Percentiles rank a stretch among this genome's conserved stretches.
phyloP scores from a whole-genome alignment of 2,113 vertebrate genomes.

The Pelecanus crispus region DNA sequence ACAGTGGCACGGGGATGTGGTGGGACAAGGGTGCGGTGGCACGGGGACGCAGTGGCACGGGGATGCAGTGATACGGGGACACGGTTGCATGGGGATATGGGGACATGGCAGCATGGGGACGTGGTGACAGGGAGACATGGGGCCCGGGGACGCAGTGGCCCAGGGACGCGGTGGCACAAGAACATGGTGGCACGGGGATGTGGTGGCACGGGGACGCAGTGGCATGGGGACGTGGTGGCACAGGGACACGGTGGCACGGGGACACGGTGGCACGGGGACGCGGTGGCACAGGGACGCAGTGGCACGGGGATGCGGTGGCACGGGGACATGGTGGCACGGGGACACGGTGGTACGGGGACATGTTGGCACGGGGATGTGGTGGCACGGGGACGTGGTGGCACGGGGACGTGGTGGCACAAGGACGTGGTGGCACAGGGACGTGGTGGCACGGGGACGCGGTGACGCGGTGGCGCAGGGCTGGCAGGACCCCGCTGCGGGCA shows the following conservation, averaged over 20 bases:
- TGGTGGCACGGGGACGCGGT: fast-evolving
- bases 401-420: not conserved
- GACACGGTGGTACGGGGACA: fast-evolving
- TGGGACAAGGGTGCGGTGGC: not conserved
- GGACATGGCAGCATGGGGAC: no score
- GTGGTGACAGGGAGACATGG: no score
- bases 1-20: fast-evolving
- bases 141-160: no score
- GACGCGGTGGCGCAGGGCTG: not conserved
- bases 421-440: fast-evolving
- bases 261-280: no score
- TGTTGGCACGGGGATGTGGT: fast-evolving
- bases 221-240: fast-evolving
- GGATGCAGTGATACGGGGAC: not conserved
- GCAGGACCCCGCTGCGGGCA: no score
- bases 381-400: not conserved
- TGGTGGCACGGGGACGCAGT: no score
- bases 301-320: fast-evolving
- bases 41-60: not conserved
- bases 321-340: fast-evolving
- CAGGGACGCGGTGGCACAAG: no score
- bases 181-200: not conserved
- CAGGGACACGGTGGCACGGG: fast-evolving
- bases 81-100: fast-evolving
- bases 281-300: no score